Evolutionary conservation across 92 coral and sea anemone species (phyloP).

Genomic region (Scolanthus callimorphus): DNA sequence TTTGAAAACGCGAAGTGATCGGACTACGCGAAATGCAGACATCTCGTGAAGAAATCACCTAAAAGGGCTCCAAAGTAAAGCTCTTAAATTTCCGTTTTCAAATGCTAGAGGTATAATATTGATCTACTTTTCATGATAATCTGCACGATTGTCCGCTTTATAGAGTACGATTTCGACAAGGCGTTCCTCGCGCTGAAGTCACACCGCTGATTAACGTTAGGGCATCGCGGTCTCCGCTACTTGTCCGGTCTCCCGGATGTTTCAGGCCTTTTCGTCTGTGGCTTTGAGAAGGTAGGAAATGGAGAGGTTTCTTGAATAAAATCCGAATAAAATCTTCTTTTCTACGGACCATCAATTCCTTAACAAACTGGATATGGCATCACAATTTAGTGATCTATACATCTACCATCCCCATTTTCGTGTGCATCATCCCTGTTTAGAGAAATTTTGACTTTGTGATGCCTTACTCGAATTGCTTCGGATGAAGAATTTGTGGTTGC

Average conservation of each 20-base stretch:
- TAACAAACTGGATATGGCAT: background rate
- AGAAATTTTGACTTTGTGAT: background rate
- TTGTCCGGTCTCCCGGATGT: constrained; percentile 68
- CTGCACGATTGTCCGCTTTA: too few relatives aligned
- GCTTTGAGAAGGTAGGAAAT: constrained; percentile 79
- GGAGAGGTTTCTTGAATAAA: background rate
- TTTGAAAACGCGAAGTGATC: constrained; percentile 36
- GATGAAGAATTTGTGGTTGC: too few relatives aligned
- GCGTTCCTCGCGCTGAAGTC: too few relatives aligned
- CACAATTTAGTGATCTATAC: background rate
- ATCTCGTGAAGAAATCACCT: too few relatives aligned
- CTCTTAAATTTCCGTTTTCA: too few relatives aligned
- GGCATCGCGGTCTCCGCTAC: background rate
- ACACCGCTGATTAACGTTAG: too few relatives aligned
- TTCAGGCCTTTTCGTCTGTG: constrained; percentile 69
- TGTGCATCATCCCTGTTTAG: background rate
- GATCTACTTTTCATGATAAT: too few relatives aligned
- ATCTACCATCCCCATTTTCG: background rate
- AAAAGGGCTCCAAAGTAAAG: too few relatives aligned
- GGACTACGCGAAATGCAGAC: constrained; percentile 47
- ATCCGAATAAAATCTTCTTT: constrained; percentile 36
- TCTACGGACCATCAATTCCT: constrained; percentile 20
- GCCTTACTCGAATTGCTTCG: background rate
- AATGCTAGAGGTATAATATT: too few relatives aligned
- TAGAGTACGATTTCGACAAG: too few relatives aligned